Evolutionary conservation across 2,797 vertebrate species (phyloP).

Genomic region (Sciaenops ocellatus): DNA sequence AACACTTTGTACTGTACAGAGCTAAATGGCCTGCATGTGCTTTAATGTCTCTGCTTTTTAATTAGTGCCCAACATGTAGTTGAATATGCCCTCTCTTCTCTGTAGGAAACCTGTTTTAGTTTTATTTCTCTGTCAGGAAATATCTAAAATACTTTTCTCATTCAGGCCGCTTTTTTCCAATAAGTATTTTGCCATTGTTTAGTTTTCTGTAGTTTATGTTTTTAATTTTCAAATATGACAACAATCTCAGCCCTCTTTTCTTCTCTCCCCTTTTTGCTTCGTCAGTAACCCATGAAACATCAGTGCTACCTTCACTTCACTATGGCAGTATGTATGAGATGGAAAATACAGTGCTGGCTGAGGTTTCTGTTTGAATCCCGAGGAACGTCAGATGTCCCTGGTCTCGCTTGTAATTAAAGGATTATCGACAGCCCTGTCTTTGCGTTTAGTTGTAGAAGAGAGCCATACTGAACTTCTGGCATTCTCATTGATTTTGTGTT

Average conservation of each 20-base stretch:
- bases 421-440: slow-evolving; percentile 32
- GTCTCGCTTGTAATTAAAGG: slow-evolving; percentile 41
- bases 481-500: slow-evolving; percentile 51
- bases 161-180: not conserved
- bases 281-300: slow-evolving; percentile 13
- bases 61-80: slow-evolving; percentile 14
- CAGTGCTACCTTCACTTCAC: not conserved
- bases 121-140: slow-evolving; percentile 4
- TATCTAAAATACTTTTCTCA: not conserved
- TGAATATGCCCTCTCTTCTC: not conserved
- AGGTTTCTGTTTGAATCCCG: slow-evolving; percentile 27
- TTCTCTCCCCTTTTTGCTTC: not conserved
- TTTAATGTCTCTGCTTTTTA: slow-evolving; percentile 29
- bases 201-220: slow-evolving; percentile 18
- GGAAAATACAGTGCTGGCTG: slow-evolving; percentile 7
- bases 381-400: slow-evolving; percentile 11
- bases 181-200: not conserved
- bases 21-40: slow-evolving; percentile 25
- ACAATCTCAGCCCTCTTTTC: not conserved
- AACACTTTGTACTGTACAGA: slow-evolving; percentile 26
- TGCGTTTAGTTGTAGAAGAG: slow-evolving; percentile 31
- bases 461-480: slow-evolving; percentile 30
- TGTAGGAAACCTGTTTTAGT: not conserved
- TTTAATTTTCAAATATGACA: not conserved
- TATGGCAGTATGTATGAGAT: not conserved